Evolutionary conservation across 2,113 vertebrate species (phyloP).

Genomic region (Donacobius atricapilla): DNA sequence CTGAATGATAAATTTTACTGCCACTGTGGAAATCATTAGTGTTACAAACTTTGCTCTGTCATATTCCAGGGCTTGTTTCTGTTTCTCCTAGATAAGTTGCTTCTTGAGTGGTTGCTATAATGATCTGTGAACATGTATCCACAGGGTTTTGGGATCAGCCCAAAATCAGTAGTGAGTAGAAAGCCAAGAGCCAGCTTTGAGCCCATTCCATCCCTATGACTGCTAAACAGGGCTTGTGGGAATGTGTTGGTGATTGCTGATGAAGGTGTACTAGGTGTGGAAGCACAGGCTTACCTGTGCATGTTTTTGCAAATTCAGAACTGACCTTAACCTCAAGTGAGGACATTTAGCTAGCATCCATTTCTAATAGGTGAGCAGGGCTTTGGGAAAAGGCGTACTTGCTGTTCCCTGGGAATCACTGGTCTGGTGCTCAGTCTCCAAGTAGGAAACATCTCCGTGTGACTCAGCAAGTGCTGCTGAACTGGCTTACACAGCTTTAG

Average conservation of each 20-base stretch:
- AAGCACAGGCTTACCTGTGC: not conserved
- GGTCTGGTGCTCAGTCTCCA: not conserved
- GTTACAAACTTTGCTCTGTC: not conserved
- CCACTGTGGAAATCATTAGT: not conserved
- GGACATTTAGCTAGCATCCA: not conserved
- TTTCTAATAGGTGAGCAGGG: not conserved
- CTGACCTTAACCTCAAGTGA: not conserved
- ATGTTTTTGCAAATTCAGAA: not conserved
- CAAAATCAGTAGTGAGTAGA: not conserved
- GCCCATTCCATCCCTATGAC: not conserved
- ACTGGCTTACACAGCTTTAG: not conserved
- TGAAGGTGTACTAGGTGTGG: not conserved
- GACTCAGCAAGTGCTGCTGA: not conserved
- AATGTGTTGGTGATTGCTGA: not conserved
- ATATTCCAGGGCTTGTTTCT: not conserved
- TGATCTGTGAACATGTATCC: not conserved
- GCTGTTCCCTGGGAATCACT: not conserved
- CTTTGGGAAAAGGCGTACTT: not conserved
- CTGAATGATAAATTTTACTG: not conserved
- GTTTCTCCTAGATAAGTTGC: not conserved
- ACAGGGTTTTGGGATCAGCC: not conserved
- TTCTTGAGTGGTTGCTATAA: not conserved
- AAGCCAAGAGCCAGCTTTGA: not conserved
- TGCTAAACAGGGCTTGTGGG: not conserved
- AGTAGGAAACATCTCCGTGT: not conserved